These are phyloP conservation scores for Chloebia gouldiae DNA, from an alignment of 2,113 vertebrate genomes.

Conservation along the genomic window DNA sequence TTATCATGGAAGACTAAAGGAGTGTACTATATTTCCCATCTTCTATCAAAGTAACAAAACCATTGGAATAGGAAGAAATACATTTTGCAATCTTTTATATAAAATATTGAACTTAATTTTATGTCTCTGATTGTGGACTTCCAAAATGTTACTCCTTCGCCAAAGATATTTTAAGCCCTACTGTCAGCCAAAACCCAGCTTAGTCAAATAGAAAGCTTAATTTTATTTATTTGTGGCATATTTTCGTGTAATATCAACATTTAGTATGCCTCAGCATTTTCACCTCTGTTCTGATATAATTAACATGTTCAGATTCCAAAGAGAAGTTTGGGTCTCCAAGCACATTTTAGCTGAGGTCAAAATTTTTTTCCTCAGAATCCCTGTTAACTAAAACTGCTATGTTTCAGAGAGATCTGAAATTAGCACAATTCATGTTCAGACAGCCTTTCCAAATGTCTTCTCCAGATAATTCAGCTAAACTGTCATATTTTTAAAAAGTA, in stretches of 20 bases:
- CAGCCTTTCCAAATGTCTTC: slow-evolving; percentile 37
- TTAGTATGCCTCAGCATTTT: background rate
- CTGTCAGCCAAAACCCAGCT: background rate
- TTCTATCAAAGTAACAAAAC: background rate
- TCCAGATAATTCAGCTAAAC: slow-evolving; percentile 59
- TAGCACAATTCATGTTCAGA: slow-evolving; percentile 39
- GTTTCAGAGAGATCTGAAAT: slow-evolving; percentile 16
- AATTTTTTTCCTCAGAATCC: background rate
- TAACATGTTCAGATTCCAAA: background rate
- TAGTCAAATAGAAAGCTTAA: background rate
- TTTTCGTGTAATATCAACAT: background rate
- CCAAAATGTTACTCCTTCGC: background rate
- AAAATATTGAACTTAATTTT: background rate
- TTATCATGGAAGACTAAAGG: background rate
- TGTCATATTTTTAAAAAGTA: slow-evolving; percentile 42
- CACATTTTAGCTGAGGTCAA: background rate
- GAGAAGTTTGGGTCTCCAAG: background rate
- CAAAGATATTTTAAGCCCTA: background rate
- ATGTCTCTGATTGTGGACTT: background rate
- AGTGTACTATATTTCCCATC: background rate
- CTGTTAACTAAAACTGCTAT: background rate
- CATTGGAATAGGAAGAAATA: background rate
- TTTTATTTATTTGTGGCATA: background rate
- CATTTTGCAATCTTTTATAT: background rate
- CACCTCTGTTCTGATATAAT: background rate